These are phyloP conservation scores for Vireo altiloquus DNA, from an alignment of 2,113 vertebrate species.

Conservation along the genomic window DNA sequence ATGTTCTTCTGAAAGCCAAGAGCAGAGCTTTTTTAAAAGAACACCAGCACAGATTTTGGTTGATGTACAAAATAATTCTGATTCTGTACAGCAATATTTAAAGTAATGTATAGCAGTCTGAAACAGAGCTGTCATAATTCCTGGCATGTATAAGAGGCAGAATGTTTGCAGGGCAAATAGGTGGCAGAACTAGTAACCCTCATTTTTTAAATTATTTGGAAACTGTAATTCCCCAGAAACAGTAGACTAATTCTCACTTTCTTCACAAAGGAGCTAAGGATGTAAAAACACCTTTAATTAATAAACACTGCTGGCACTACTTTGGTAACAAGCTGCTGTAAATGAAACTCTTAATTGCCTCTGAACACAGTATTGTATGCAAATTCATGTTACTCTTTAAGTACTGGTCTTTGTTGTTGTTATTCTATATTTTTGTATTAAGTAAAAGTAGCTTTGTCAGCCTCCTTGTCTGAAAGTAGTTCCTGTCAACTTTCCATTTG, in stretches of 20 bases:
- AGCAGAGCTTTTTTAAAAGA: constrained; percentile 33
- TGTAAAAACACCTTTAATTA: constrained; percentile 70
- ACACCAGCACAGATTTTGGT: not conserved
- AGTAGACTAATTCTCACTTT: constrained; percentile 57
- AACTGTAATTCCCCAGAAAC: constrained; percentile 60
- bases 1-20: constrained; percentile 52
- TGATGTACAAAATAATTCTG: not conserved
- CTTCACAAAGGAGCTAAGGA: constrained; percentile 30
- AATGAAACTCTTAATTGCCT: constrained; percentile 60
- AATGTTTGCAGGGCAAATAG: not conserved
- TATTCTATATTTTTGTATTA: not conserved
- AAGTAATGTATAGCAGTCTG: not conserved
- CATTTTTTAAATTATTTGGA: constrained; percentile 53
- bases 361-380: constrained; percentile 24
- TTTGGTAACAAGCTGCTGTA: constrained; percentile 57
- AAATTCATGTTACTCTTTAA: constrained; percentile 41
- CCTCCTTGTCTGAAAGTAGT: not conserved
- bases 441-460: not conserved
- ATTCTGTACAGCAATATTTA: constrained; percentile 4
- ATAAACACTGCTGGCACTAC: constrained; percentile 43
- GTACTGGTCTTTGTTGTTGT: not conserved
- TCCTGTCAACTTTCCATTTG: not conserved
- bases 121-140: not conserved
- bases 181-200: not conserved
- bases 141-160: not conserved